Base-by-base conservation (phyloP, 1,140 invertebrate genomes). In the Hyphantria cunea region DNA sequence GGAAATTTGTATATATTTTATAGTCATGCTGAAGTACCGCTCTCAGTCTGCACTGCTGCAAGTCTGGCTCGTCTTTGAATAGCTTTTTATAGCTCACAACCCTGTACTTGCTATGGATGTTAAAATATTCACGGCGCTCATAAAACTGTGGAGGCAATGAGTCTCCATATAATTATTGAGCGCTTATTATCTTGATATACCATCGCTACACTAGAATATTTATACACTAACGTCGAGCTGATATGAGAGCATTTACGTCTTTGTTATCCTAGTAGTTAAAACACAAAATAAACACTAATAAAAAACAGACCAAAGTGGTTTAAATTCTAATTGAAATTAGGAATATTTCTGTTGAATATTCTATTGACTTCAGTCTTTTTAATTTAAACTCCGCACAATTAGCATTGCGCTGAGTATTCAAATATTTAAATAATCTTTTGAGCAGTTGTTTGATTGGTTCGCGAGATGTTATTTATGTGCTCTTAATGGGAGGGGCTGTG, bases 91-190 rank as follows among this genome's bases (percentile, higher is more conserved):
- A 44, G 34, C 58, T 32, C 11, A 53, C 50, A 61, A 39, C 47
- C 52, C 39, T 44, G 50, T 55, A 14, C 51, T 50, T 14, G 39
- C 33, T 53, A 60, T 73, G 70, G 71, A 76, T 76, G 71, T 76
- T 82, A 73, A 79, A 75, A 79, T 80, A 82, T 80, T 80, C 73
- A 82, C 75, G 67, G 68, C 50, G 37, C 41, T 65, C 72, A 76
- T 77, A 73, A 82, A 72, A 71, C 72, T 55, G 64, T 41, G 49
- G 58, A 67, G 50, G 70, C 62, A 72, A 78, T 74, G 71, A 72
- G 72, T 62, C 51, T 67, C 63, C 48, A 68, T 63, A 73, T 82
- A 74, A 80, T 82, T 82, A 81, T 70, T 44, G 56, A 37, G 48
- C 66, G 60, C 73, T 79, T 76, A 81, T 80, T 76, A 74, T 56